Base-by-base conservation (phyloP, 2,888 invertebrate genomes). In the Rhagonycha lutea region DNA sequence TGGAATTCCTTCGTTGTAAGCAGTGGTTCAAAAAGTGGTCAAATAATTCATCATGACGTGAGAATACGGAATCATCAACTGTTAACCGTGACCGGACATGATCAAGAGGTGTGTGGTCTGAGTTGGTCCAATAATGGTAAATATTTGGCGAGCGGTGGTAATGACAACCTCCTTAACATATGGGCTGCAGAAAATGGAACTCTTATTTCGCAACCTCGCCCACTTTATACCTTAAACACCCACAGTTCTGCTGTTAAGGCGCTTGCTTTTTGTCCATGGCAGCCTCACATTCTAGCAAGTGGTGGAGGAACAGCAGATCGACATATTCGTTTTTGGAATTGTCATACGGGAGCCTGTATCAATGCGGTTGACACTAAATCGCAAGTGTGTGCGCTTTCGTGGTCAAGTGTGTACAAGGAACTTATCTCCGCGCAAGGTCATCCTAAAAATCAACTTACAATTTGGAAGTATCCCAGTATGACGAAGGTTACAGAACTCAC, bases 261-360 rank as follows among this genome's bases (percentile, higher is more conserved):
- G 0, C 89, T 99, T 12, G 96, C 98, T 11, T 99, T 98, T 98
- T 99, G 98, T 86, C 99, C 99, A 0, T 98, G 98, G 97, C 96
- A 96, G 85, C 90, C 92, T 0, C 94, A 95, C 85, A 86, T 98
- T 26, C 89, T 99, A 80, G 98, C 98, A 0, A 96, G 96, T 77
- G 99, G 99, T 8, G 99, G 98, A 23, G 99, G 99, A 14, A 98
- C 98, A 0, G 97, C 97, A 2, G 98, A 99, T 89, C 90, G 98
- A 78, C 86, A 87, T 79, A 95, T 96, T 32, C 91, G 95, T 79
- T 92, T 96, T 83, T 96, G 96, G 96, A 96, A 96, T 87, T 91
- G 94, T 73, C 94, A 92, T 86, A 95, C 94, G 68, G 98, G 98
- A 23, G 88, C 92, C 4, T 93, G 94, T 83, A 87, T 96, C 11